Percentiles rank a stretch among this genome's conserved stretches.
These are phyloP conservation scores for Gouania willdenowi DNA, from an alignment of 2,797 vertebrate genomes.

Conservation along the genomic window DNA sequence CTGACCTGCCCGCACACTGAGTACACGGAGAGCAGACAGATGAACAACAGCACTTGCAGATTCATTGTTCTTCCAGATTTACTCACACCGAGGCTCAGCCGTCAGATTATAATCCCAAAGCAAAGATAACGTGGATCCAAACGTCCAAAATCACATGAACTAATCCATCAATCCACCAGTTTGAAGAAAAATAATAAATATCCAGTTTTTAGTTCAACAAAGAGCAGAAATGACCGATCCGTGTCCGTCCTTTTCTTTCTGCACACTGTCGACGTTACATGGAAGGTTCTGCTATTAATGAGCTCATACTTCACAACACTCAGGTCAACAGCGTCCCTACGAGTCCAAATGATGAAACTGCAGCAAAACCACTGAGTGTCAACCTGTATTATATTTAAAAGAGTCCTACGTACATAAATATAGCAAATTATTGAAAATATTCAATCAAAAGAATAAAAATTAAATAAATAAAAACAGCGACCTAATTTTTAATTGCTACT, in stretches of 20 bases:
- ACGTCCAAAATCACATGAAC: neutral
- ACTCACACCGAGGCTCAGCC: neutral
- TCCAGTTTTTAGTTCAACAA: neutral
- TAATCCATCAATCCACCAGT: too few relatives aligned
- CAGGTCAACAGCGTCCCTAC: slow-evolving; percentile 19
- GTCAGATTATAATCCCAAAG: neutral
- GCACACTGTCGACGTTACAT: neutral
- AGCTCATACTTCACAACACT: neutral
- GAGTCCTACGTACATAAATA: too few relatives aligned
- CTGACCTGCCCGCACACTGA: slow-evolving; percentile 68
- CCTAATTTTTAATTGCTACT: too few relatives aligned
- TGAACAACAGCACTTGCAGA: slow-evolving; percentile 41
- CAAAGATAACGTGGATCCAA: too few relatives aligned
- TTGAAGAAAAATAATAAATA: too few relatives aligned
- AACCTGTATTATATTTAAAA: too few relatives aligned
- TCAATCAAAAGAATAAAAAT: too few relatives aligned
- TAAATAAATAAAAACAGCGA: too few relatives aligned
- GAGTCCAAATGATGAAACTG: slow-evolving; percentile 1
- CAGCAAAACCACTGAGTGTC: neutral
- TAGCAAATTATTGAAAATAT: too few relatives aligned
- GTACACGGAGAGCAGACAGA: slow-evolving; percentile 27
- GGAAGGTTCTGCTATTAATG: neutral
- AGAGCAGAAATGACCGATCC: neutral
- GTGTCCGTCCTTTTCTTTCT: neutral
- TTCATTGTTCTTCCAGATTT: slow-evolving; percentile 49